Evolutionary conservation across 2,113 vertebrate species (phyloP).

Genomic region (Passer montanus): DNA sequence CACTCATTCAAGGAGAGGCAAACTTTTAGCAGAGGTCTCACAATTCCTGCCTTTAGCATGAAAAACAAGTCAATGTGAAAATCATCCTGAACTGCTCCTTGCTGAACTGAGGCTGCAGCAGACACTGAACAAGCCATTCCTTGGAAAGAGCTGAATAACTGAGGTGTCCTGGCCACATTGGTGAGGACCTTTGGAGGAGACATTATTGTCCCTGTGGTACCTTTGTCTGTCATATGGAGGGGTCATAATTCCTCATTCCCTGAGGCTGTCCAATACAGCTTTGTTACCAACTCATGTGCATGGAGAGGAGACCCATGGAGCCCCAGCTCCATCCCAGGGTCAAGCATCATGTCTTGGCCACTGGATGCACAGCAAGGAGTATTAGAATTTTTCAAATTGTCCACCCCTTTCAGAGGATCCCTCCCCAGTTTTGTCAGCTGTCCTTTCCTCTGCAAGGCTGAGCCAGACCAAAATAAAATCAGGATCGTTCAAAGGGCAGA

Average conservation of each 20-base stretch:
- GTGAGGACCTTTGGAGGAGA: neutral
- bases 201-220: fast-evolving
- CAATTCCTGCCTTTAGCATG: neutral
- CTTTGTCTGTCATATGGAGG: neutral
- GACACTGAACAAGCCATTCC: neutral
- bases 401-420: neutral
- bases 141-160: neutral
- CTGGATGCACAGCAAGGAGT: neutral
- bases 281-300: neutral
- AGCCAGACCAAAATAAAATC: neutral
- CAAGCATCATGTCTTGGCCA: neutral
- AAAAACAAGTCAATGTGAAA: neutral
- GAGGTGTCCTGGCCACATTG: neutral
- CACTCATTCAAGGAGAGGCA: neutral
- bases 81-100: neutral
- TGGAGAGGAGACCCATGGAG: fast-evolving
- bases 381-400: neutral
- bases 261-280: neutral
- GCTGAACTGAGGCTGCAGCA: neutral
- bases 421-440: neutral
- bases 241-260: neutral
- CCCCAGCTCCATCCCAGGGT: neutral
- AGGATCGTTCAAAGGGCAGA: constrained; percentile 15
- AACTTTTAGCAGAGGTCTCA: neutral
- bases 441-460: neutral